Evolutionary conservation across 1,140 invertebrate species (phyloP), one percentile per base, ranked within the genome.

Genomic region (Globodera rostochiensis): DNA sequence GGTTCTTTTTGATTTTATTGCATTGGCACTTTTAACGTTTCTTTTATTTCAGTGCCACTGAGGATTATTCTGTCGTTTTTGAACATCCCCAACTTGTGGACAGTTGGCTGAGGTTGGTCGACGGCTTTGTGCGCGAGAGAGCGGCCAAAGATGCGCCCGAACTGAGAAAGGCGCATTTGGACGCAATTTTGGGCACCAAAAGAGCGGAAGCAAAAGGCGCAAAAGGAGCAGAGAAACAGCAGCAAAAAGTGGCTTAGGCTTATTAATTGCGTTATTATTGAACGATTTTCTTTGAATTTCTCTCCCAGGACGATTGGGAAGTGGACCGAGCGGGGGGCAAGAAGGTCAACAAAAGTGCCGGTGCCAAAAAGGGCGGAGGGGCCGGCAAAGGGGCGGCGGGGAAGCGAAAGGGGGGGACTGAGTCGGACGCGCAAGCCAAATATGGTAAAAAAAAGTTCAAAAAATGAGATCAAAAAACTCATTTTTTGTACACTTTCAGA

Each of bases 271-370:
- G 36, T 36, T 36, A 36, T 36, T 36, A 36, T 36, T 36, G 36
- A 36, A 36, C 36, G 36, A 36, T 36, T 36, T 36, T 3, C 36
- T 36, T 36, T 36, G 36, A 36, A 36, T 36, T 36, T 36, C 36
- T 0, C 36, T 36, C 86, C 84, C 53, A 84, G 74, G 84, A 85
- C 60, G 84, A 85, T 69, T 85, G 84, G 84, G 84, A 73, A 3
- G 19, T 70, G 21, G 77, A 78, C 36, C 64, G n/a, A 71, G 11
- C 13, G 74, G 75, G 21, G 82, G 82, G 67, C 69, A 85, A 60
- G 75, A 85, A 84, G 66, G 79, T 77, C 21, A 82, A 83, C 21
- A 82, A 83, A 73, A 83, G 83, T 64, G 57, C 57, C 45, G 74
- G 85, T 11, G 86, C 45, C 46, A 85, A 87, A 76, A 85, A 87